Base-by-base conservation (phyloP, 2,113 vertebrate genomes). In the Aspiorhynchus laticeps region DNA sequence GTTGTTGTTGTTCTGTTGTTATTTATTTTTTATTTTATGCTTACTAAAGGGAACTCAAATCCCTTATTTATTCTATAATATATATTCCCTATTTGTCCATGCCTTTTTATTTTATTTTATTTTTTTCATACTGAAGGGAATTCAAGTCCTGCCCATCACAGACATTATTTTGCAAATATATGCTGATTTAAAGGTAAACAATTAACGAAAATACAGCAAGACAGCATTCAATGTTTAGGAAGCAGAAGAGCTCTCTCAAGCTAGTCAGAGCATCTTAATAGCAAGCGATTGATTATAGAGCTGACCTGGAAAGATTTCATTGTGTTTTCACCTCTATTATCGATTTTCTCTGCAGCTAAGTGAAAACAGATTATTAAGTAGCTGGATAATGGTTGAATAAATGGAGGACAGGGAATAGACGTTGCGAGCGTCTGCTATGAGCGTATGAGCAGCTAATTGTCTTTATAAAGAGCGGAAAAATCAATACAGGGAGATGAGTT, bases 401-500 rank as follows among this genome's bases (percentile, higher is more conserved):
- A 86, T 79, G 38, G 46, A 86, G 59, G 74, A 53, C 43, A 41
- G 59, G 51, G 36, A 79, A 82, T 48, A 77, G 41, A 83, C 81
- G 43, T 85, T 69, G 43, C 69, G 36, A 0, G 7, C 43, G 33
- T 65, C 48, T 21, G 24, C 33, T 48, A 61, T 28, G 43, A 53
- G 79, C n/a, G 53, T 88, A 80, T 79, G 43, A 61, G 46, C 46
- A 24, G 21, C 85, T 86, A 85, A 88, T 86, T 79, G 73, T 80
- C 90, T 87, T 90, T 86, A 86, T 69, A 46, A 83, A 75, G 36
- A 67, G 56, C 8, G 33, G 82, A 11, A 28, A 28, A 63, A 90
- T 88, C 90, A 85, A 88, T 89, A 46, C 43, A 17, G 17, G n/a
- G 67, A 79, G 86, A 89, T 84, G 67, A 51, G 86, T 83, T 84